Conservation (phyloP, 2,888 invertebrate genomes). For the Bombyx huttoni region DNA sequence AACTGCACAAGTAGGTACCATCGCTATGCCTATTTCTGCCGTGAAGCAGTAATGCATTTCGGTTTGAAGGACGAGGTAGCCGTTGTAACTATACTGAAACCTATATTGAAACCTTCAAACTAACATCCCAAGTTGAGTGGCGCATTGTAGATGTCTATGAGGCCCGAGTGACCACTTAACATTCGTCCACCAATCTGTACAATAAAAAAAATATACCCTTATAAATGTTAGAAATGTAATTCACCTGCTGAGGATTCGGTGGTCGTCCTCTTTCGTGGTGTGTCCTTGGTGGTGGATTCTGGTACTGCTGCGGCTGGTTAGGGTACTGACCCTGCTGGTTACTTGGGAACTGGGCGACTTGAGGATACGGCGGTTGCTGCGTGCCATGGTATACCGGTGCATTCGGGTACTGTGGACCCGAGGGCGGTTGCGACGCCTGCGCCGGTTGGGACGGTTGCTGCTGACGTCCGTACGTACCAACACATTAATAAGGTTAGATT, state of each 20-base stretch:
- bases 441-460: conserved; percentile 72
- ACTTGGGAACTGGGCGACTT: conserved; percentile 66
- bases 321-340: conserved; percentile 48
- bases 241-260: conserved; percentile 62
- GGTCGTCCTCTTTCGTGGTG: conserved; percentile 69
- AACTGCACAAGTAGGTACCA: too few relatives aligned
- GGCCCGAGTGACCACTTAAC: too few relatives aligned
- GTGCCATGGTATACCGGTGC: conserved; percentile 71
- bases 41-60: too few relatives aligned
- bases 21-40: too few relatives aligned
- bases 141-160: too few relatives aligned
- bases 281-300: conserved; percentile 65
- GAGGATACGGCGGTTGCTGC: conserved; percentile 68
- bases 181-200: too few relatives aligned
- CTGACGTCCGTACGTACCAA: conserved; percentile 74
- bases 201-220: too few relatives aligned
- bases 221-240: neutral
- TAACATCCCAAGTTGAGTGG: too few relatives aligned
- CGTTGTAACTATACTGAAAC: too few relatives aligned
- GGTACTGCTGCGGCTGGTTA: conserved; percentile 51
- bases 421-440: conserved; percentile 68
- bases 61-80: too few relatives aligned
- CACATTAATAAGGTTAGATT: conserved; percentile 74
- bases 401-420: conserved; percentile 66
- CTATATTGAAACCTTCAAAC: too few relatives aligned